Evolutionary conservation across 2,888 invertebrate species (phyloP), one percentile per base, ranked within the genome.

Genomic region (Rosalia funebris): DNA sequence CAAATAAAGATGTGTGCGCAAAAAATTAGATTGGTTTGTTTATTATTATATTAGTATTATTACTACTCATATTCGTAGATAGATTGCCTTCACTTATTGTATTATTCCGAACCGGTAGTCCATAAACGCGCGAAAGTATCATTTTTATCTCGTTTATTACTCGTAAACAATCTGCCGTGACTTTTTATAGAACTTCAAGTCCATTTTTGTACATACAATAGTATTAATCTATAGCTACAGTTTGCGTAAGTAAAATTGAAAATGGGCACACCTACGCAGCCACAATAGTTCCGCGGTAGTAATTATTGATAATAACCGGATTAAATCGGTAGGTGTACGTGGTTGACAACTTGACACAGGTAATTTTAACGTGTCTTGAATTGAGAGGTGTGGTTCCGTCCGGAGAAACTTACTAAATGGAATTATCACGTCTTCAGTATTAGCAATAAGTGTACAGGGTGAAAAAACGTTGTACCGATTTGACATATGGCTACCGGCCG

Each of bases 361-460:
- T 54, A 54, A 57, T 56, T 53, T 56, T 19, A 42, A 59, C 57
- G 53, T 54, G 54, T 55, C 48, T 34, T 34, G 48, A 63, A 42
- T 47, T 11, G 41, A 44, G 16, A 61, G 62, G 64, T 61, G 65
- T 47, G 60, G 62, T 55, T 25, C 39, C 48, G 45, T 25, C 39
- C 48, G 45, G 48, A 31, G 54, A 62, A 57, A 54, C 57, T 45
- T 31, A 19, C 32, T 44, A 47, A 15, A 47, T n/a, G 16, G 36
- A n/a, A 36, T 16, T 37, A 16, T 42, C 56, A 48, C 9, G 19
- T 41, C 42, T 48, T 32, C 53, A 16, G 20, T 16, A 11, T 14
- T 17, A 7, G 39, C 19, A 41, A 41, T 14, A 42, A 16, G n/a
- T n/a, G n/a, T n/a, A n/a, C n/a, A n/a, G n/a, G n/a, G n/a, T 3